Conservation (phyloP, 2,797 vertebrate species). For the Periparus ater region DNA sequence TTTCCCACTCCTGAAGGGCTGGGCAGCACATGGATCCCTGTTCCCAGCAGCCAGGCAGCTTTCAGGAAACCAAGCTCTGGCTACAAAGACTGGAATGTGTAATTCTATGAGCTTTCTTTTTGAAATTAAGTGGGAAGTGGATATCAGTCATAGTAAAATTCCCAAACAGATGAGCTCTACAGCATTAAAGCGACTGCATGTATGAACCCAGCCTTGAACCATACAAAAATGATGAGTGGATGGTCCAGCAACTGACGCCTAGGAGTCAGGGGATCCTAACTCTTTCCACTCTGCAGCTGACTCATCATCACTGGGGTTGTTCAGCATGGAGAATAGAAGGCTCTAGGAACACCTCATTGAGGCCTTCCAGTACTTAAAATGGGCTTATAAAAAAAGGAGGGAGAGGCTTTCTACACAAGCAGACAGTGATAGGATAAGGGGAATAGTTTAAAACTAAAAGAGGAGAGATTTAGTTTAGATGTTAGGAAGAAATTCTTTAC, state of each 20-base stretch:
- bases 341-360: not conserved
- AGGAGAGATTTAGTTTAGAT: not conserved
- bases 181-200: not conserved
- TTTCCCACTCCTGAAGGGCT: not conserved
- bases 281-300: not conserved
- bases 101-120: constrained; percentile 56
- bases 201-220: not conserved
- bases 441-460: not conserved
- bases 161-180: constrained; percentile 24
- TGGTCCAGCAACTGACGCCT: not conserved
- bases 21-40: accelerated
- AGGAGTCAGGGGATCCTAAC: not conserved
- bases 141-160: constrained; percentile 46
- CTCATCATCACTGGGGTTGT: not conserved
- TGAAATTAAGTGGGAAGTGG: not conserved
- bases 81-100: constrained; percentile 23
- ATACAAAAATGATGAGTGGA: not conserved
- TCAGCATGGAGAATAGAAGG: not conserved
- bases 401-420: not conserved
- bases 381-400: not conserved
- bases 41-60: not conserved
- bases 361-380: not conserved
- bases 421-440: not conserved
- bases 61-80: not conserved
- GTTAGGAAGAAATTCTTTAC: not conserved